Evolutionary conservation across 2,113 vertebrate genomes (phyloP).

Genomic region (Todiramphus saurophagus): DNA sequence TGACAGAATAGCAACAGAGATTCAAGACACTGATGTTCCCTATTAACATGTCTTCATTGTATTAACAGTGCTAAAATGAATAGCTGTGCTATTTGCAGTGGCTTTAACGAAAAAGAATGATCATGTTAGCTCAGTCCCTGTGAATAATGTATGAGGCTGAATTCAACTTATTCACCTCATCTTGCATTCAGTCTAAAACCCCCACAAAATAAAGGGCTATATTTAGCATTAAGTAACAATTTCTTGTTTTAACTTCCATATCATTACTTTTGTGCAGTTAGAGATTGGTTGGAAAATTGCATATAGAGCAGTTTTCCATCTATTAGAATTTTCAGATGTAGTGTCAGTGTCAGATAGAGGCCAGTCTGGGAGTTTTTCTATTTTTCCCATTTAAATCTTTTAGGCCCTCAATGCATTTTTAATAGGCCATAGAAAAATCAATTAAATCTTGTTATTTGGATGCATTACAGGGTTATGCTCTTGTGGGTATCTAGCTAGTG

Average conservation of each 20-base stretch:
- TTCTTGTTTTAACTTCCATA: slow-evolving; percentile 43
- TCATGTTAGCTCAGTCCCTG: slow-evolving; percentile 52
- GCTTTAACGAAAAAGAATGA: slow-evolving; percentile 45
- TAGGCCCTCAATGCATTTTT: slow-evolving; percentile 54
- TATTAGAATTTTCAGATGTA: not conserved
- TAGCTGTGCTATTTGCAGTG: slow-evolving; percentile 42
- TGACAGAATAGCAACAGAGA: not conserved
- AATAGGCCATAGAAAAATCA: slow-evolving; percentile 56
- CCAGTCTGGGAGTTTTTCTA: not conserved
- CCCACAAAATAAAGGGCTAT: slow-evolving; percentile 23
- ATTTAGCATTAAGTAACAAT: slow-evolving; percentile 47
- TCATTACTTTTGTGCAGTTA: not conserved
- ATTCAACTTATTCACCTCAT: slow-evolving; percentile 57
- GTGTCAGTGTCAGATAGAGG: slow-evolving; percentile 21
- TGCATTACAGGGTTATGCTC: slow-evolving; percentile 41
- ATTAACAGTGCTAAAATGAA: slow-evolving; percentile 60
- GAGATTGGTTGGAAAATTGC: slow-evolving; percentile 25
- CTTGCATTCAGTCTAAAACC: slow-evolving; percentile 16
- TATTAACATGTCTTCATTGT: slow-evolving; percentile 46
- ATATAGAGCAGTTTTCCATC: not conserved
- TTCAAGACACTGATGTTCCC: not conserved
- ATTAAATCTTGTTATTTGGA: slow-evolving; percentile 62
- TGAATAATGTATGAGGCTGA: slow-evolving; percentile 63
- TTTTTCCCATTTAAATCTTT: slow-evolving; percentile 59
- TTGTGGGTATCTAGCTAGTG: slow-evolving; percentile 12